Conservation (phyloP, 2,888 invertebrate genomes). For the Agrochola lota region DNA sequence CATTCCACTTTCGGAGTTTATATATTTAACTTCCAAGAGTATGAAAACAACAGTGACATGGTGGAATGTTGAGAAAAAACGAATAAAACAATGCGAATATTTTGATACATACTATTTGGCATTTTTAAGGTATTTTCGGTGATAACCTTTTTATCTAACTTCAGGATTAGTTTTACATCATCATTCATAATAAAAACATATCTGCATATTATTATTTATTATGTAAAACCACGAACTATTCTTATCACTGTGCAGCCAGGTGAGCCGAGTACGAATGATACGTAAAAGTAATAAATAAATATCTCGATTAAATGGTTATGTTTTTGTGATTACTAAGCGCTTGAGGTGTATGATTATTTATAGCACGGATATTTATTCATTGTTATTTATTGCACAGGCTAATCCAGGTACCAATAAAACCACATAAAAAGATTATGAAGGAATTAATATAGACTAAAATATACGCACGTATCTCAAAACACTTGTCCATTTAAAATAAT, state of each 20-base stretch:
- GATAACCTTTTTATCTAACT: constrained; percentile 3
- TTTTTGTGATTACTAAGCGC: constrained; percentile 29
- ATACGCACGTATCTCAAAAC: not conserved
- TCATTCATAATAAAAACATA: constrained; percentile 23
- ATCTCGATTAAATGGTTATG: constrained; percentile 2
- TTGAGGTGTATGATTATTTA: constrained; percentile 29
- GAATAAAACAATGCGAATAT: not conserved
- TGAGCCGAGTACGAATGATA: not conserved
- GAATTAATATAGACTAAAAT: not conserved
- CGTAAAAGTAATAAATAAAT: constrained; percentile 27
- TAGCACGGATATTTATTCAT: not conserved
- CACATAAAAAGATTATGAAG: not conserved
- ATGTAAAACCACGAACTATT: constrained; percentile 24
- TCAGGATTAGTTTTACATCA: constrained; percentile 3
- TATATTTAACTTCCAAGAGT: not conserved
- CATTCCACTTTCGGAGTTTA: not conserved
- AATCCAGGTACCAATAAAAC: constrained; percentile 38
- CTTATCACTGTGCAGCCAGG: constrained; percentile 25
- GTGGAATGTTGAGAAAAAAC: not conserved
- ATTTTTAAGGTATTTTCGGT: not conserved
- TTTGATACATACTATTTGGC: not conserved
- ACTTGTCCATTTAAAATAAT: too few relatives aligned
- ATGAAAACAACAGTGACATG: not conserved
- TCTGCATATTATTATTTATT: constrained; percentile 10
- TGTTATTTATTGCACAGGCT: constrained; percentile 30